Conservation (phyloP, 2,888 invertebrate species). For the Auanema freiburgensis region DNA sequence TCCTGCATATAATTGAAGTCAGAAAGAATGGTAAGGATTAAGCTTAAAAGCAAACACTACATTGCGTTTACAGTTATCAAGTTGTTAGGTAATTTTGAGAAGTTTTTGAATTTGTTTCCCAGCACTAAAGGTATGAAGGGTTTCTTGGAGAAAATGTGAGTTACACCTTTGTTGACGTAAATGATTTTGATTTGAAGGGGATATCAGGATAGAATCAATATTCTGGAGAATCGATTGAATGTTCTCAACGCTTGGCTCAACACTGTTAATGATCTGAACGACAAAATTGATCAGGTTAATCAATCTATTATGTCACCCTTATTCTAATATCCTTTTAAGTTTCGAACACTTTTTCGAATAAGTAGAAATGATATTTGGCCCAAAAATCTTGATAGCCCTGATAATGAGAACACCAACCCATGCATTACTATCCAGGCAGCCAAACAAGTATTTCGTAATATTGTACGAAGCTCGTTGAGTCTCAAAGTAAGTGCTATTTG, state of each 20-base stretch:
- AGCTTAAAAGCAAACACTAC: too few species aligned
- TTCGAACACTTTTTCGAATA: not conserved
- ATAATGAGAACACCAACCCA: not conserved
- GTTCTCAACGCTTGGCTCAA: slow-evolving; percentile 87
- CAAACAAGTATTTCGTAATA: not conserved
- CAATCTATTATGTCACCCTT: slow-evolving; percentile 35
- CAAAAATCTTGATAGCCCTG: not conserved
- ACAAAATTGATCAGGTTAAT: slow-evolving; percentile 76
- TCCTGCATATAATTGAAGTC: slow-evolving; percentile 16
- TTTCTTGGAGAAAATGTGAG: not conserved
- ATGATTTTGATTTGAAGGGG: not conserved
- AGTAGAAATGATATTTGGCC: not conserved
- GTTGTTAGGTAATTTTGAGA: not conserved
- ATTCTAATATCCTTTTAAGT: slow-evolving; percentile 14
- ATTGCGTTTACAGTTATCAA: not conserved
- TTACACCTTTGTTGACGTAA: not conserved
- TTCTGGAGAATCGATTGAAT: slow-evolving; percentile 22
- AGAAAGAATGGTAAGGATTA: slow-evolving; percentile 13
- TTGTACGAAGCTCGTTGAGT: not conserved
- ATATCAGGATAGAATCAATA: not conserved
- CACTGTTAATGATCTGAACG: slow-evolving; percentile 80
- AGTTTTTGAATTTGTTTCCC: not conserved
- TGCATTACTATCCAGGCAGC: not conserved
- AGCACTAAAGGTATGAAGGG: not conserved
- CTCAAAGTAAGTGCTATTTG: not conserved